phyloP scores from a whole-genome alignment of 2,797 vertebrate genomes.

The Myripristis jacobus region DNA sequence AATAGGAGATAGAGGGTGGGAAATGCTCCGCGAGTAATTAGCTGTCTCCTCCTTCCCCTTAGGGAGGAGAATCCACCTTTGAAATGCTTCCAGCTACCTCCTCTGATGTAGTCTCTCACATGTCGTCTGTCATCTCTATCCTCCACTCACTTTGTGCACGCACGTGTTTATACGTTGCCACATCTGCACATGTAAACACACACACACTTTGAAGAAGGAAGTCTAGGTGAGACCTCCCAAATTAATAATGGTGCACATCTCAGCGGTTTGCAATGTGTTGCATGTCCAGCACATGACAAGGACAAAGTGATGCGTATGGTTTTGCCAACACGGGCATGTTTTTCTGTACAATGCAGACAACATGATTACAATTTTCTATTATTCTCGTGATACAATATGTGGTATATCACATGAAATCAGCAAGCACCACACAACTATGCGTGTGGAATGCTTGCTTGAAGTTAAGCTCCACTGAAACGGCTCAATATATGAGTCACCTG shows the following conservation, averaged over 20 bases:
- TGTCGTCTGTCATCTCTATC: slow-evolving; percentile 6
- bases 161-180: slow-evolving; percentile 20
- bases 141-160: slow-evolving; percentile 25
- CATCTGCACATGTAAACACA: slow-evolving; percentile 11
- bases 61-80: slow-evolving; percentile 66
- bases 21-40: slow-evolving; percentile 73
- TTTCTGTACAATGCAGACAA: not conserved
- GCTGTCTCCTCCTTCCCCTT: slow-evolving; percentile 57
- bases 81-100: slow-evolving; percentile 68
- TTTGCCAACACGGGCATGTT: not conserved
- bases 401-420: slow-evolving; percentile 6
- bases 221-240: not conserved
- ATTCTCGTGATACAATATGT: slow-evolving; percentile 21
- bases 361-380: not conserved
- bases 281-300: slow-evolving; percentile 8
- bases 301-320: too few relatives aligned
- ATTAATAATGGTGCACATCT: slow-evolving; percentile 33
- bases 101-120: slow-evolving; percentile 56
- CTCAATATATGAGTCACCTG: slow-evolving; percentile 52
- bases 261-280: not conserved
- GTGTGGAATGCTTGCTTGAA: slow-evolving; percentile 27
- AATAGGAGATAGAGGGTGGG: slow-evolving; percentile 66
- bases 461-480: slow-evolving; percentile 28
- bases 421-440: slow-evolving; percentile 1
- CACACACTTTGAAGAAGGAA: slow-evolving; percentile 42